phyloP scores from a whole-genome alignment of 30 jellyfish, hydroid and myxozoan genomes.

The Chironex yamaguchii region DNA sequence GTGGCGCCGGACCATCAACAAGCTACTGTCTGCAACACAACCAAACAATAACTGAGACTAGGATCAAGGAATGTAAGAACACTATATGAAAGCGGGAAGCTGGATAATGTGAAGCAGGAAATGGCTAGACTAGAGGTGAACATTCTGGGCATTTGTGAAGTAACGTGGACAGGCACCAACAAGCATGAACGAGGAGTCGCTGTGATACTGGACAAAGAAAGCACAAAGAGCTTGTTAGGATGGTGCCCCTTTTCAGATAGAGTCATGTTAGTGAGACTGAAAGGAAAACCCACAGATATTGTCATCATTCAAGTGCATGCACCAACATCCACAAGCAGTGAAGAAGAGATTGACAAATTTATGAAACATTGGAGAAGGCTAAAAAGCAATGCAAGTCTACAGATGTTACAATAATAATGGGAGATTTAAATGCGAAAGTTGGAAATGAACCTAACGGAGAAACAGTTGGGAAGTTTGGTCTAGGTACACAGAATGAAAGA shows the following conservation, averaged over 20 bases:
- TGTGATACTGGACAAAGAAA: slow-evolving; percentile 12
- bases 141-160: neutral
- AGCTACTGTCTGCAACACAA: too few relatives aligned
- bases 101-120: neutral
- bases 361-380: slow-evolving; percentile 1
- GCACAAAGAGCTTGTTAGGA: neutral
- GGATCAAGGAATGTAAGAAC: slow-evolving; percentile 49
- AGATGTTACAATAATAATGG: slow-evolving; percentile 22
- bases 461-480: neutral
- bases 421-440: slow-evolving; percentile 42
- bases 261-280: slow-evolving; percentile 6
- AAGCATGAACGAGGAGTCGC: slow-evolving; percentile 25
- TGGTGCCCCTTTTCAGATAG: slow-evolving; percentile 37
- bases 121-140: neutral
- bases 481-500: slow-evolving; percentile 20
- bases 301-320: slow-evolving; percentile 21
- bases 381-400: neutral
- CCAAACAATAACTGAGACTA: too few relatives aligned
- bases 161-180: slow-evolving; percentile 17
- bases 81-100: slow-evolving; percentile 20
- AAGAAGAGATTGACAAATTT: slow-evolving; percentile 24
- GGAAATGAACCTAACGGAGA: neutral
- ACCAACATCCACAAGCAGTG: slow-evolving; percentile 16
- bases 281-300: slow-evolving; percentile 15
- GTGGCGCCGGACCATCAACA: too few relatives aligned